These are phyloP conservation scores for Heterotis niloticus DNA, from an alignment of 2,113 vertebrate genomes.

Conservation along the genomic window DNA sequence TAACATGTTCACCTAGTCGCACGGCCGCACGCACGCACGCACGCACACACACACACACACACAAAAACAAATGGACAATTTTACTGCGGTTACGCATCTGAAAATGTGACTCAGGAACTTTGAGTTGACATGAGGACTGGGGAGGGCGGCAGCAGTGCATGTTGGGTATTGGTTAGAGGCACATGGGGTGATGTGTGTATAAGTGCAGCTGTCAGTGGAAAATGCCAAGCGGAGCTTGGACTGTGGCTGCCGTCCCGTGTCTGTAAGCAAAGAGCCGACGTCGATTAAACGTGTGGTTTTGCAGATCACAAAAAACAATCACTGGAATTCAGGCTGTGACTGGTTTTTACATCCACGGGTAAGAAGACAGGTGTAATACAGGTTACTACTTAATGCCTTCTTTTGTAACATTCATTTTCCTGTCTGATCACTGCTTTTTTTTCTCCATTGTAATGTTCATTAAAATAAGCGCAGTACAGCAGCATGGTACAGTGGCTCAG, in stretches of 20 bases:
- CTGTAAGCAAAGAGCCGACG: neutral
- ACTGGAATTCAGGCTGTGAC: no score
- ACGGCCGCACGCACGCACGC: neutral
- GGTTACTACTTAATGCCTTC: no score
- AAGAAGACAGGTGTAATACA: no score
- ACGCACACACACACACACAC: constrained; percentile 12
- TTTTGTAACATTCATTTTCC: no score
- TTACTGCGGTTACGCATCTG: no score
- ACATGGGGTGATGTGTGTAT: neutral
- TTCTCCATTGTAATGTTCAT: no score
- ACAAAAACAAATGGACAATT: neutral
- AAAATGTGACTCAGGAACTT: no score
- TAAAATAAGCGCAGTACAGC: no score
- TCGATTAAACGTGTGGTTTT: neutral
- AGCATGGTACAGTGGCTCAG: no score
- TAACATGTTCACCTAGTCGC: constrained; percentile 74
- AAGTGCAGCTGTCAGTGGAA: neutral
- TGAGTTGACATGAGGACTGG: no score
- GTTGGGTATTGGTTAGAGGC: neutral
- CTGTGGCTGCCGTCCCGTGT: neutral
- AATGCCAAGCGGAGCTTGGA: neutral
- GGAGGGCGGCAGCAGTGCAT: neutral
- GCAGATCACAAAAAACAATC: neutral
- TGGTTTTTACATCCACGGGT: no score
- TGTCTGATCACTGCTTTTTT: no score